Conservation (phyloP, 2,888 invertebrate genomes). For the Himalopsyche kuldschensis region DNA sequence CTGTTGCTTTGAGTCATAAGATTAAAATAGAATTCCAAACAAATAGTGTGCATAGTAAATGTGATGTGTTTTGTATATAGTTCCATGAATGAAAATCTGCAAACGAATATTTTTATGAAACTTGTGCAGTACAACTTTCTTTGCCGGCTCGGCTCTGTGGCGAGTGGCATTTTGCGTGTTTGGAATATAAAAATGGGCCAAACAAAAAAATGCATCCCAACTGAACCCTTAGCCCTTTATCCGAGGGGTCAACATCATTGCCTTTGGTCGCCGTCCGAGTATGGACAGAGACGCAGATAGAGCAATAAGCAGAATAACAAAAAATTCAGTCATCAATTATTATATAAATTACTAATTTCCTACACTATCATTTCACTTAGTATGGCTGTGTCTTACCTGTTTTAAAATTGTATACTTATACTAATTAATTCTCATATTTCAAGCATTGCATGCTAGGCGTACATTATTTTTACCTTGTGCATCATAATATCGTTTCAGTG, state of each 20-base stretch:
- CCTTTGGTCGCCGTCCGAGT: too few relatives aligned
- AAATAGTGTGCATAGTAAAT: too few relatives aligned
- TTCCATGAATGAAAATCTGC: background rate
- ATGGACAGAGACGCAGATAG: too few relatives aligned
- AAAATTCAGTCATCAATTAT: too few relatives aligned
- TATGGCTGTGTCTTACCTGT: background rate
- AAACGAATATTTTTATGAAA: background rate
- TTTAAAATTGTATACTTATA: background rate
- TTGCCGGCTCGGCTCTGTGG: too few relatives aligned
- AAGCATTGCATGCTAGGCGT: background rate
- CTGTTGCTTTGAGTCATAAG: background rate
- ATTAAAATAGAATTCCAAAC: background rate
- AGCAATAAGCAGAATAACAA: too few relatives aligned
- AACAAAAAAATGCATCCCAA: too few relatives aligned
- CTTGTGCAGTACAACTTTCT: too few relatives aligned
- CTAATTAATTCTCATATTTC: background rate
- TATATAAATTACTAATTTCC: background rate
- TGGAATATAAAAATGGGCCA: too few relatives aligned
- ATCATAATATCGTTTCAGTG: background rate
- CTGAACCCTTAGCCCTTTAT: too few relatives aligned
- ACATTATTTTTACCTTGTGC: background rate
- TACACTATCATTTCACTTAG: background rate
- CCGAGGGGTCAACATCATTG: too few relatives aligned
- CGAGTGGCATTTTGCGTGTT: too few relatives aligned
- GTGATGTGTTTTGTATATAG: background rate